Base-by-base conservation (phyloP, 2,888 invertebrate species). In the Ophion costatus region DNA sequence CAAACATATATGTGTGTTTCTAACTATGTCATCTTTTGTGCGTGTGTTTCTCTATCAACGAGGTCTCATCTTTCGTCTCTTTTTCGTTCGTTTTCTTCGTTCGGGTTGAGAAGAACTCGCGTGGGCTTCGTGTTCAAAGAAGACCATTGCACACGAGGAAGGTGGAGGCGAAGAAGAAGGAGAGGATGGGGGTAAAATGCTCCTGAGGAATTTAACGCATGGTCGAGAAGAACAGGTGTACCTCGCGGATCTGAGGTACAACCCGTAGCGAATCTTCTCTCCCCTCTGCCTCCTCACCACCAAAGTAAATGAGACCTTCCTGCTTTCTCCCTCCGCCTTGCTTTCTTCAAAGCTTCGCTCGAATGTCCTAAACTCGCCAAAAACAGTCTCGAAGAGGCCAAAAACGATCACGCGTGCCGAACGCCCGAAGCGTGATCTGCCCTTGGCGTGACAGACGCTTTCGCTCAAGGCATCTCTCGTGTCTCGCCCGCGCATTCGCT, bases 131-230 rank as follows among this genome's bases (percentile, higher is more conserved):
- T 38, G 61, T 38, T 64, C 45, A 51, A 69, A 79, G 77, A 42
- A 63, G 38, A 45, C 56, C 38, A 22, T 20, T 63, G 64, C 11
- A 33, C 11, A 70, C 17, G 33, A 71, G 63, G 29, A 63, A 42
- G 22, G 14, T 42, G n/a, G 45, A 64, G 74, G 17, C 56, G 45
- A 22, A 42, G 75, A 69, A 71, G 45, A 20, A 20, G 45, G 17
- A 33, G 33, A 59, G 61, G 69, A 59, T 4, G 22, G 33, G 61
- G 57, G 59, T 14, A 24, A 66, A 81, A 74, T 86, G 38, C 83
- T 81, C 84, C 29, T 22, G 80, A 86, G 80, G 84, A 86, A 86
- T 87, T 86, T 82, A 84, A 87, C 86, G 86, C 86, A 81, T 79
- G 81, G 84, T 81, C 79, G 81, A 76, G 77, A 57, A 84, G 38